Conservation (phyloP, 2,888 invertebrate species). For the Dinocampus coccinellae region DNA sequence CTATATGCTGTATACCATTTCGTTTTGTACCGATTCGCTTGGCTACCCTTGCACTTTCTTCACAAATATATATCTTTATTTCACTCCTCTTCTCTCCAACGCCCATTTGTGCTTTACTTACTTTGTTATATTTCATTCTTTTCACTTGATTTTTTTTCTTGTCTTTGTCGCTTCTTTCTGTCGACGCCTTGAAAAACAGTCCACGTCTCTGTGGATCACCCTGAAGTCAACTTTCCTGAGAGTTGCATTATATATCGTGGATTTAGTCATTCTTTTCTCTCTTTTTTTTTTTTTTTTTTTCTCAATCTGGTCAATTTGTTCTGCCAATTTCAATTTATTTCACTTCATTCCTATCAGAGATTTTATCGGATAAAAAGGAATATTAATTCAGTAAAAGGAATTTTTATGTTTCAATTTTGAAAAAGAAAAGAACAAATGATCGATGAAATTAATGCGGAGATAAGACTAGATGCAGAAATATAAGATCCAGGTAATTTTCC, state of each 20-base stretch:
- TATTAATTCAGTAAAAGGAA: background rate
- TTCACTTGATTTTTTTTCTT: background rate
- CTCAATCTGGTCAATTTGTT: constrained; percentile 26
- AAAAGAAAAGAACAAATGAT: background rate
- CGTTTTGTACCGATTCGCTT: constrained; percentile 43
- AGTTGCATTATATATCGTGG: background rate
- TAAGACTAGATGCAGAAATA: constrained; percentile 29
- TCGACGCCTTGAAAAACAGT: constrained; percentile 17
- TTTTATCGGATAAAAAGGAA: background rate
- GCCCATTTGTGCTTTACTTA: background rate
- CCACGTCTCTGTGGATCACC: constrained; percentile 21
- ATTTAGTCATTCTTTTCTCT: background rate
- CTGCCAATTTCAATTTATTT: constrained; percentile 29
- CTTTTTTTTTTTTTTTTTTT: background rate
- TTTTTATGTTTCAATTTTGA: background rate
- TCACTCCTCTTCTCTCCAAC: background rate
- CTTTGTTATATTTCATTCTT: constrained; percentile 11
- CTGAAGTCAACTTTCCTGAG: constrained; percentile 25
- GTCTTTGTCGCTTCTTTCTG: background rate
- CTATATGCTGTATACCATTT: constrained; percentile 35
- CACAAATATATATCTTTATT: background rate
- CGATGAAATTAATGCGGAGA: constrained; percentile 31
- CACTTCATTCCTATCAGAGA: background rate
- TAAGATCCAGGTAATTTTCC: background rate
- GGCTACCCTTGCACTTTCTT: constrained; percentile 25